These are phyloP conservation scores for Aphrophora alni DNA, from an alignment of 2,888 invertebrate species.

Conservation along the genomic window DNA sequence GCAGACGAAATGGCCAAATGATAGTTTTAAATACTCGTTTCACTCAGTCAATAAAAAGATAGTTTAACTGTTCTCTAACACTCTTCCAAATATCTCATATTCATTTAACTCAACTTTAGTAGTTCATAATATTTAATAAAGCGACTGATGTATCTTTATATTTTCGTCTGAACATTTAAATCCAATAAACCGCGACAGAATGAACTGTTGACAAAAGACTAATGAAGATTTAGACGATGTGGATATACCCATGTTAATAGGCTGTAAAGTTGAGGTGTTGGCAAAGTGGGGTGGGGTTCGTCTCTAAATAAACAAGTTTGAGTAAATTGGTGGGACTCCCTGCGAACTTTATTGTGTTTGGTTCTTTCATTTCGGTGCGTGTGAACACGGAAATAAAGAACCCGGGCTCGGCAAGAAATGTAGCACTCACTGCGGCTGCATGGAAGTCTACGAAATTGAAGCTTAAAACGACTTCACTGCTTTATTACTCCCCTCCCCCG, in stretches of 20 bases:
- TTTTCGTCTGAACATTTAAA: no score
- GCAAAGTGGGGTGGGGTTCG: background rate
- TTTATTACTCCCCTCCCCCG: conserved; percentile 1
- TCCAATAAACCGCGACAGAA: no score
- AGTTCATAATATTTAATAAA: no score
- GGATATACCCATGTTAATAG: background rate
- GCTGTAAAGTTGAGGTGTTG: background rate
- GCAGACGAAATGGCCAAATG: no score
- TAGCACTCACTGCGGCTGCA: background rate
- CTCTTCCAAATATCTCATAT: no score
- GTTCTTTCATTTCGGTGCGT: background rate
- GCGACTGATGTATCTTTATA: no score
- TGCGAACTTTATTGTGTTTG: background rate
- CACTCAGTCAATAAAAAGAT: no score
- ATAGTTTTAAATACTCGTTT: no score
- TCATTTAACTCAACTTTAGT: no score
- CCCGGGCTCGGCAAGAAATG: background rate
- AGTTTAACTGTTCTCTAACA: no score
- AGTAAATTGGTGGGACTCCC: background rate
- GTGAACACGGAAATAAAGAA: background rate
- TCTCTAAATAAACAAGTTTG: background rate
- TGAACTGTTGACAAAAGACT: background rate
- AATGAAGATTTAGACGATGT: background rate
- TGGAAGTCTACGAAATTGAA: background rate
- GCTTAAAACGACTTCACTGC: background rate